phyloP scores from a whole-genome alignment of 2,888 invertebrate genomes.

The Cremastobaeus sp. region DNA sequence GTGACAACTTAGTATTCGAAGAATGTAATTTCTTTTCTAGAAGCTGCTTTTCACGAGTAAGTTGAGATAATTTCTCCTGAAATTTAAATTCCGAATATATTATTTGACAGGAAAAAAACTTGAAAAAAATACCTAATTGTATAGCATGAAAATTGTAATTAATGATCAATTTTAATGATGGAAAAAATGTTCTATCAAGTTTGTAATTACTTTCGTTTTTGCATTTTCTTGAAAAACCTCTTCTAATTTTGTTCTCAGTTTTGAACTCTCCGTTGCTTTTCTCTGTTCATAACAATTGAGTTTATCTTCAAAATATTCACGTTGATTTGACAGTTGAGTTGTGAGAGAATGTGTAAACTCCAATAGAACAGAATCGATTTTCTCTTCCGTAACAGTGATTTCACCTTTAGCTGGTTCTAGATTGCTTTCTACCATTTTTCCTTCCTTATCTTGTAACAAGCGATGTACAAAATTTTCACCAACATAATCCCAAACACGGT shows the following conservation, averaged over 20 bases:
- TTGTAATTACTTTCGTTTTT: conserved; percentile 66
- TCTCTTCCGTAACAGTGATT: conserved; percentile 86
- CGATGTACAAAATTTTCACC: conserved; percentile 98
- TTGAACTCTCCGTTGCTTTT: conserved; percentile 79
- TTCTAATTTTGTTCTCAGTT: conserved; percentile 80
- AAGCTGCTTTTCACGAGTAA: conserved; percentile 83
- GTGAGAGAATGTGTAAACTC: conserved; percentile 98
- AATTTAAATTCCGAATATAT: conserved; percentile 11
- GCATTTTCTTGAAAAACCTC: conserved; percentile 79
- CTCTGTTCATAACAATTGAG: conserved; percentile 80
- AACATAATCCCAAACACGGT: conserved; percentile 99
- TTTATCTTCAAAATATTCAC: conserved; percentile 93
- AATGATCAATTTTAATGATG: conserved; percentile 1
- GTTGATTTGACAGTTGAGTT: conserved; percentile 95
- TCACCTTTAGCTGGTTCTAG: conserved; percentile 74
- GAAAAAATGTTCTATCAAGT: too few species aligned
- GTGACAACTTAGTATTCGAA: conserved; percentile 83
- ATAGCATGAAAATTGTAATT: not conserved
- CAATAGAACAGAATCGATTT: conserved; percentile 95
- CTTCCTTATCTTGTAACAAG: conserved; percentile 97
- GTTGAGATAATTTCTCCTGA: conserved; percentile 79
- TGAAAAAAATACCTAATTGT: too few species aligned
- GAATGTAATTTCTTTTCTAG: conserved; percentile 86
- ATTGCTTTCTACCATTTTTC: conserved; percentile 91
- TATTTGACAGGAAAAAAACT: too few species aligned